phyloP scores from a whole-genome alignment of 1,140 invertebrate genomes.

The Leptinotarsa defecta region DNA sequence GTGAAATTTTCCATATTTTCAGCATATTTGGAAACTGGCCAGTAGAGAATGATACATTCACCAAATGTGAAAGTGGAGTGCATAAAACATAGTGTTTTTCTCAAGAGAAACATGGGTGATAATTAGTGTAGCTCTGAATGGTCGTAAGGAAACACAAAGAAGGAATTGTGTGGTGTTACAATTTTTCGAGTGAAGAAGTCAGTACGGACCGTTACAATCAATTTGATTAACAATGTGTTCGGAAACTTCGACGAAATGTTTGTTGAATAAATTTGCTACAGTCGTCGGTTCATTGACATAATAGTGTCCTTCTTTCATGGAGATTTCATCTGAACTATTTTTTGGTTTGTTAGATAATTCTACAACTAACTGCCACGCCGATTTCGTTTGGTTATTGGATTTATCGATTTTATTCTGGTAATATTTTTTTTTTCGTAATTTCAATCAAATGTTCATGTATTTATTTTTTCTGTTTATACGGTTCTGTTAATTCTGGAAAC shows the following conservation, averaged over 20 bases:
- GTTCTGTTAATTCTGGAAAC: neutral
- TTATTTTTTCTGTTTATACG: neutral
- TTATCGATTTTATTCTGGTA: neutral
- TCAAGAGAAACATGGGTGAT: neutral
- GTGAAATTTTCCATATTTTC: no score
- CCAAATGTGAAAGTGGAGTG: no score
- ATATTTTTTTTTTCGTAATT: neutral
- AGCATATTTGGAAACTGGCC: no score
- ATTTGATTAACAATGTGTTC: neutral
- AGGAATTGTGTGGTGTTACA: neutral
- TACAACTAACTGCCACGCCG: neutral
- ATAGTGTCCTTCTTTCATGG: neutral
- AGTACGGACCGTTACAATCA: neutral
- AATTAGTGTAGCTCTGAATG: neutral
- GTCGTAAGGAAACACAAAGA: neutral
- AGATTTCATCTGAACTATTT: neutral
- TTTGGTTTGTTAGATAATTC: slow-evolving; percentile 18
- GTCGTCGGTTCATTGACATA: neutral
- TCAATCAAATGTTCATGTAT: neutral
- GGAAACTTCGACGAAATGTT: neutral
- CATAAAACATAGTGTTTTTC: no score
- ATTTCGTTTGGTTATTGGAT: neutral
- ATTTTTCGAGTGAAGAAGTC: neutral
- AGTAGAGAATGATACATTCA: no score
- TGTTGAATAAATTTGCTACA: neutral